Evolutionary conservation across 2,113 vertebrate species (phyloP).

Genomic region (Fukomys damarensis): DNA sequence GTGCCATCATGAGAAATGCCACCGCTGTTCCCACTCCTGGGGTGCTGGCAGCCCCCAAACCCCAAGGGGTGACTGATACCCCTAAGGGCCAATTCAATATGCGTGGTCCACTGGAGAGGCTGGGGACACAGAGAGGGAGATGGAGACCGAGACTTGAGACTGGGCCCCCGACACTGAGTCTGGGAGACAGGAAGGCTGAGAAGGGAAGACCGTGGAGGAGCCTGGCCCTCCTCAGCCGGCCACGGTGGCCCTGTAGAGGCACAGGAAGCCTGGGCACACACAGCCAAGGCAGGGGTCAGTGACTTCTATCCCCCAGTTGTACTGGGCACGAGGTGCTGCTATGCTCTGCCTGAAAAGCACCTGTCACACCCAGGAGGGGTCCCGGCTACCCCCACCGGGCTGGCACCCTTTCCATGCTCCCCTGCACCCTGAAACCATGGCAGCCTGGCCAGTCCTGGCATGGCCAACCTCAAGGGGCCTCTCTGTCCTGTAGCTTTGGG

Average conservation of each 20-base stretch:
- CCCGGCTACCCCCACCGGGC: not conserved
- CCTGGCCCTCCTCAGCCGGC: rapidly evolving
- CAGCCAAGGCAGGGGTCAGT: not conserved
- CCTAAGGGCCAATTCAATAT: not conserved
- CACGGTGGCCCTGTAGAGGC: not conserved
- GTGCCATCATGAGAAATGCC: not conserved
- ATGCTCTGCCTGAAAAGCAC: not conserved
- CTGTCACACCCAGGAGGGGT: not conserved
- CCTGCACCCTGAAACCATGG: not conserved
- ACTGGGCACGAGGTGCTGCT: not conserved
- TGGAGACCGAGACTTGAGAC: rapidly evolving
- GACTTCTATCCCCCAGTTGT: not conserved
- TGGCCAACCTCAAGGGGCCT: not conserved
- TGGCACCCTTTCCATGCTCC: not conserved
- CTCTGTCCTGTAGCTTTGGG: not conserved
- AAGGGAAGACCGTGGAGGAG: not conserved
- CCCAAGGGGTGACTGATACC: not conserved
- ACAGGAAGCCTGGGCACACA: rapidly evolving
- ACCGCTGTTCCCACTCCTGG: not conserved
- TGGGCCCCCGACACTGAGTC: not conserved
- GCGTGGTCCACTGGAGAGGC: not conserved
- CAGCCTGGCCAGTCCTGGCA: not conserved
- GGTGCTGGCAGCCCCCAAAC: no score
- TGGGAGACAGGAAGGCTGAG: rapidly evolving
- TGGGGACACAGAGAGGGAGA: not conserved